Evolutionary conservation across 2,113 vertebrate genomes (phyloP).

Genomic region (human (Homo sapiens)): GRCh38 chr1:4654501-4655000

Average conservation of each 20-base stretch:
- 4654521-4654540: constrained; percentile 77
- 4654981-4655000: constrained; percentile 2
- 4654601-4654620: constrained; percentile 55
- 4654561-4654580: constrained; percentile 68
- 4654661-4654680: constrained; percentile 76
- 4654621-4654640: constrained; percentile 57
- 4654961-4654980: constrained; percentile 6
- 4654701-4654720: constrained; percentile 67
- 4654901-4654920: neutral
- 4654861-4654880: neutral
- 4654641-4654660: constrained; percentile 71
- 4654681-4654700: constrained; percentile 76
- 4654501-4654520: constrained; percentile 53
- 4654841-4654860: constrained; percentile 40
- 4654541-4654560: constrained; percentile 74
- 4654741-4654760: constrained; percentile 65
- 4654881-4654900: neutral
- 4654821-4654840: constrained; percentile 70
- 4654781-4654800: constrained; percentile 48
- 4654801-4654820: constrained; percentile 64
- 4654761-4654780: constrained; percentile 60
- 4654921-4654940: neutral
- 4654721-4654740: constrained; percentile 66
- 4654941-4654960: neutral
- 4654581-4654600: constrained; percentile 67